Conservation (phyloP, 1,140 invertebrate genomes). For the Drosophila melanica region DNA sequence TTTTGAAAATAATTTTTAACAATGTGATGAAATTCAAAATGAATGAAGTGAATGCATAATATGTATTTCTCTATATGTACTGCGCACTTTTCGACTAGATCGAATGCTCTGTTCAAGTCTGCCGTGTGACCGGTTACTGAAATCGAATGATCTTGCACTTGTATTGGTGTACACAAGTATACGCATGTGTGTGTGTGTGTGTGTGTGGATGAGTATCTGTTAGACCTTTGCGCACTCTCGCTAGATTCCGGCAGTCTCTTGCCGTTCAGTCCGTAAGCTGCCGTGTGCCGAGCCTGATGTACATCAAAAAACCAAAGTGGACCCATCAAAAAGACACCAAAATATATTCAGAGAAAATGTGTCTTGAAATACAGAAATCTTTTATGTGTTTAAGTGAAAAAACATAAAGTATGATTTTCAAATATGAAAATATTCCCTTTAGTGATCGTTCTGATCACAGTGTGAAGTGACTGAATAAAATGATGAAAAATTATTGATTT, state of each 20-base stretch:
- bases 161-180: too few relatives aligned
- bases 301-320: slow-evolving; percentile 17
- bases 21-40: slow-evolving; percentile 39
- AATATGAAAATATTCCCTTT: background rate
- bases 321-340: background rate
- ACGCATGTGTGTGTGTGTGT: background rate
- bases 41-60: slow-evolving; percentile 39
- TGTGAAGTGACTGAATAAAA: background rate
- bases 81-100: background rate
- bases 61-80: slow-evolving; percentile 8
- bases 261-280: slow-evolving; percentile 39
- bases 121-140: slow-evolving; percentile 16
- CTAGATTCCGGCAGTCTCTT: slow-evolving; percentile 4
- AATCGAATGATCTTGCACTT: background rate
- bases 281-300: slow-evolving; percentile 29
- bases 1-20: background rate
- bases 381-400: background rate
- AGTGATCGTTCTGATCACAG: background rate
- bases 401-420: background rate
- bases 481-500: background rate
- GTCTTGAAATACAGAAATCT: background rate
- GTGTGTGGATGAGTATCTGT: slow-evolving; percentile 1
- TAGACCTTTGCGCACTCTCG: background rate
- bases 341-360: background rate
- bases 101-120: slow-evolving; percentile 10